These are phyloP conservation scores for Abramis brama DNA, from an alignment of 2,113 vertebrate genomes.

Conservation along the genomic window DNA sequence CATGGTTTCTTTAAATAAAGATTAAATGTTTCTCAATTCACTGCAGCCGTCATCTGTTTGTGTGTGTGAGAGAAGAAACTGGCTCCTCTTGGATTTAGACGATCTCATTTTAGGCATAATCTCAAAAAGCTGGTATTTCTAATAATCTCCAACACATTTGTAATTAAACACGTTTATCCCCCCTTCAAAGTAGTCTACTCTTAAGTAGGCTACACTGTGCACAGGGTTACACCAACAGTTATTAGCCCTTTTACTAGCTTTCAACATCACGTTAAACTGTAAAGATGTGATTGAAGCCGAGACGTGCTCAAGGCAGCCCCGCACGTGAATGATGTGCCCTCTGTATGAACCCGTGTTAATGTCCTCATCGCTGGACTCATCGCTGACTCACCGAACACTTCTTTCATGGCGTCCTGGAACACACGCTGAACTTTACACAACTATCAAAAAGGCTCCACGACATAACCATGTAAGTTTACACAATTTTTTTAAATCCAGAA, in stretches of 20 bases:
- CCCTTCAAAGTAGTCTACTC: not conserved
- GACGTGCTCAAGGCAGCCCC: not conserved
- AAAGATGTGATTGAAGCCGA: too few species aligned
- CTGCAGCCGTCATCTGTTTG: not conserved
- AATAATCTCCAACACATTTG: not conserved
- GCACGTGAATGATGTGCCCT: constrained; percentile 22
- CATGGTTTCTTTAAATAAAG: constrained; percentile 83
- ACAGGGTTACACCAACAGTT: too few species aligned
- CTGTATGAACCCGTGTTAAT: constrained; percentile 38
- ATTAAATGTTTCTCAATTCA: constrained; percentile 66
- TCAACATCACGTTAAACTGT: not conserved
- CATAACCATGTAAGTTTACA: constrained; percentile 5
- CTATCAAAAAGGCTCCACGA: not conserved
- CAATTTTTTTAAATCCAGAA: not conserved
- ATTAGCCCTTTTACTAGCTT: too few species aligned
- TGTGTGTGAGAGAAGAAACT: not conserved
- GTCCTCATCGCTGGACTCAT: not conserved
- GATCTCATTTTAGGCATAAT: not conserved
- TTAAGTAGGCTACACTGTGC: too few species aligned
- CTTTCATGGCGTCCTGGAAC: not conserved
- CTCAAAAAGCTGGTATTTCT: not conserved
- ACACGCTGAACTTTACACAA: constrained; percentile 4
- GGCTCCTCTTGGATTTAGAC: not conserved
- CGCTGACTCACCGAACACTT: not conserved
- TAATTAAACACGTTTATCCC: not conserved